Base-by-base conservation (phyloP, 2,797 vertebrate genomes). In the Enteromius thamalakanensis region DNA sequence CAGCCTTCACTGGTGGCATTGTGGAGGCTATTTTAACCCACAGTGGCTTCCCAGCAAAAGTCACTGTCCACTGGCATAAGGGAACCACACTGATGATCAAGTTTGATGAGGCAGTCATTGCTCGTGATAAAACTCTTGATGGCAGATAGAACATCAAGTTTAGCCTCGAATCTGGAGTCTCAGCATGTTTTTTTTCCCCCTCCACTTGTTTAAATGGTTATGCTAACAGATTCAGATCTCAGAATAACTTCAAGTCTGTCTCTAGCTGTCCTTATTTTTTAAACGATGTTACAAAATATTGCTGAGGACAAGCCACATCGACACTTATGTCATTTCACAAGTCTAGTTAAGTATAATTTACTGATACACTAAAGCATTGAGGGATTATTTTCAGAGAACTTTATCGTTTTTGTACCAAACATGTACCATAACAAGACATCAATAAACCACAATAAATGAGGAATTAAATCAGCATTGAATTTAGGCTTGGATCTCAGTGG, bases 1-100 rank as follows among this genome's bases (percentile, higher is more conserved):
- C 98, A 0, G 96, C 97, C 64, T 99, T 99, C 92, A 97, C 97
- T 0, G 97, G 96, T 0, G 97, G 98, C 83, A 90, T 98, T 1
- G 95, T 98, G 87, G 98, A 99, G 90, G 97, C 98, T n/a, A 92
- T 97, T 47, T 94, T 99, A 71, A 95, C 95, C 0, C 96, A 96
- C 94, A 96, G 96, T 1, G 97, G 97, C 75, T 98, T 99, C 91
- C 96, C 98, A 0, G 97, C 98, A 85, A 97, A 97, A 87, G 98
- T 97, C 82, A 99, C 97, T 0, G 97, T 96, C 0, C 98, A 98
- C 91, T 98, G 97, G 98, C 97, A 99, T 94, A 99, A 99, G 90
- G 97, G 98, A 75, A 98, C 97, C 90, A 98, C 97, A 0, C 96
- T 99, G 40, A 98, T 98, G 97, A 99, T 99, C 84, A 98, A 98